These are phyloP conservation scores for Diachasma alloeum DNA, from an alignment of 1,140 invertebrate species.

Conservation along the genomic window DNA sequence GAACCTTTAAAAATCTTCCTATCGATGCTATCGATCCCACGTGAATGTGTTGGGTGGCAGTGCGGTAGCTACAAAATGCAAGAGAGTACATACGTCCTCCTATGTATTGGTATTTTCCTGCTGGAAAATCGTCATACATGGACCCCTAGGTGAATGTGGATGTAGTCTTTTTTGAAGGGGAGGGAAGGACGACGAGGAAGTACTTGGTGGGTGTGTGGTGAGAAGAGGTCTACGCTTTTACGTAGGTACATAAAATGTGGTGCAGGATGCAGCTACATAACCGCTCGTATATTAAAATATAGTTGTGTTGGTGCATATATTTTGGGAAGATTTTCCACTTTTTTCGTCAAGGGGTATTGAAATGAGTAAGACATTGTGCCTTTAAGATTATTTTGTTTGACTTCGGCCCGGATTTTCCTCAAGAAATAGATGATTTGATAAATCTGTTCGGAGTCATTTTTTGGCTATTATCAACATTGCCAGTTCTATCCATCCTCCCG, in stretches of 20 bases:
- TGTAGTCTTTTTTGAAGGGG: neutral
- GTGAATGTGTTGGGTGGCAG: neutral
- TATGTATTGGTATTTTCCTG: neutral
- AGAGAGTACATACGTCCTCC: neutral
- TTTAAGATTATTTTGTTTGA: too few species aligned
- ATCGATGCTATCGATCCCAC: neutral
- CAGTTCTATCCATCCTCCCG: too few species aligned
- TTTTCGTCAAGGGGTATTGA: neutral
- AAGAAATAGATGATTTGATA: too few species aligned
- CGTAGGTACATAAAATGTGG: constrained; percentile 9
- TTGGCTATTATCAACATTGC: too few species aligned
- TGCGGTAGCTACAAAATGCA: neutral
- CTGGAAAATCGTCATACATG: neutral
- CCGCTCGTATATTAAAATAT: constrained; percentile 1
- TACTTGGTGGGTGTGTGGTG: neutral
- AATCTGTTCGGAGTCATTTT: too few species aligned
- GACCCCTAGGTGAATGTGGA: neutral
- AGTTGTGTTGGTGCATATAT: neutral
- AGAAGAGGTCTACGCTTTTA: neutral
- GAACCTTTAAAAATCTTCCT: neutral
- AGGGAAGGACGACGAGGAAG: neutral
- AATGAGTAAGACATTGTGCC: too few species aligned
- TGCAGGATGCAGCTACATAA: neutral
- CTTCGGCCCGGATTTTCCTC: too few species aligned
- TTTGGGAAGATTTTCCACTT: neutral